These are phyloP conservation scores for Dioctria rufipes DNA, from an alignment of 2,888 invertebrate species.

Conservation along the genomic window DNA sequence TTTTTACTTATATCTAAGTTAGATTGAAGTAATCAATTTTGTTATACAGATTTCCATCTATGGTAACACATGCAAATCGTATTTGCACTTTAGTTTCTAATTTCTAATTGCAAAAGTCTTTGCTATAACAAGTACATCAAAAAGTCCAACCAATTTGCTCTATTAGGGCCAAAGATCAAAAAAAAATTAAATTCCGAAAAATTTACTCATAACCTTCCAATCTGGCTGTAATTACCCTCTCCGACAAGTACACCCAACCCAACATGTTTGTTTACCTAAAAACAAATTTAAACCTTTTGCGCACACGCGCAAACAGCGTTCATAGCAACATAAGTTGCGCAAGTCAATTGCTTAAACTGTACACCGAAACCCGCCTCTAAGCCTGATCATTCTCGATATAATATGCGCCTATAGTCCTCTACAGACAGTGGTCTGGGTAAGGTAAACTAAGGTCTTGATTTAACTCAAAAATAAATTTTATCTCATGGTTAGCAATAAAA, in stretches of 20 bases:
- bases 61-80: too few species aligned
- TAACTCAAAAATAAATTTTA: constrained; percentile 13
- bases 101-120: too few species aligned
- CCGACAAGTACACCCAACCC: too few species aligned
- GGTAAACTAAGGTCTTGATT: too few species aligned
- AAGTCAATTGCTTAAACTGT: not conserved
- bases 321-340: not conserved
- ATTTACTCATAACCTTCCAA: not conserved
- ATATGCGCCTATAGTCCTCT: not conserved
- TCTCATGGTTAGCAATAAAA: constrained; percentile 31
- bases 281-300: not conserved
- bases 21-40: too few species aligned
- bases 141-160: too few species aligned
- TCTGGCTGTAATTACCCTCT: not conserved
- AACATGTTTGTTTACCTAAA: not conserved
- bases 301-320: not conserved
- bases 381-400: not conserved
- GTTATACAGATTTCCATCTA: too few species aligned
- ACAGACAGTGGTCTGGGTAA: not conserved
- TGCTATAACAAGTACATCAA: too few species aligned
- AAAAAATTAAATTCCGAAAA: not conserved
- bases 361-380: not conserved
- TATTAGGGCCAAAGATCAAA: not conserved
- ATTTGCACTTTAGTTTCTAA: too few species aligned
- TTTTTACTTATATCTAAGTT: too few species aligned